A percentile compares a stretch with the other conserved stretches of the same genome.
These are phyloP conservation scores for Bombus picipes DNA, from an alignment of 1,140 invertebrate species.

Conservation along the genomic window DNA sequence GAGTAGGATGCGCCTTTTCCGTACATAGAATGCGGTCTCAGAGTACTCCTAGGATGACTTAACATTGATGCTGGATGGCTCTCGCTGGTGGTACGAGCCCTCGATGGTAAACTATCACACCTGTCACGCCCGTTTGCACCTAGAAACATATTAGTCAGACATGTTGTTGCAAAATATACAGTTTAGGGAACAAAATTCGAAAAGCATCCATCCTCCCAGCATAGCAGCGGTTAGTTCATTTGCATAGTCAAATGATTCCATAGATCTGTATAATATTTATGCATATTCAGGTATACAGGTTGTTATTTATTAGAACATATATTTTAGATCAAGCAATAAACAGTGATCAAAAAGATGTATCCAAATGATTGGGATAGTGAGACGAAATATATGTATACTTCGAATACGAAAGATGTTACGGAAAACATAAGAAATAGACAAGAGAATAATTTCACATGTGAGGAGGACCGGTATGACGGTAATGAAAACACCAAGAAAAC, in stretches of 20 bases:
- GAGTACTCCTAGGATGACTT: slow-evolving; percentile 75
- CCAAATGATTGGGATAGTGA: neutral
- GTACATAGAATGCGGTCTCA: slow-evolving; percentile 85
- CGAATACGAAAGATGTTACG: slow-evolving; percentile 4
- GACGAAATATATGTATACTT: slow-evolving; percentile 18
- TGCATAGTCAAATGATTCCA: slow-evolving; percentile 53
- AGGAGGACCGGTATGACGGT: neutral
- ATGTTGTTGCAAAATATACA: neutral
- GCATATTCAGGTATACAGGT: slow-evolving; percentile 35
- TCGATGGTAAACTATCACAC: slow-evolving; percentile 90
- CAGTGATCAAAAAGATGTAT: slow-evolving; percentile 22
- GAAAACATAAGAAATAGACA: slow-evolving; percentile 24
- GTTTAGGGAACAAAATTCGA: slow-evolving; percentile 66
- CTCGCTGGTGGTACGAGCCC: slow-evolving; percentile 86
- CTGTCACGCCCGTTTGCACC: slow-evolving; percentile 85
- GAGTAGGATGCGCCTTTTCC: slow-evolving; percentile 85
- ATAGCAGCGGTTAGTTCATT: slow-evolving; percentile 66
- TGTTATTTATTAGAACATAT: slow-evolving; percentile 45
- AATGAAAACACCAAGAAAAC: neutral
- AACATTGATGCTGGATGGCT: slow-evolving; percentile 75
- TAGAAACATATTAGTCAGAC: slow-evolving; percentile 66
- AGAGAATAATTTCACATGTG: slow-evolving; percentile 9
- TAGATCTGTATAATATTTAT: slow-evolving; percentile 45
- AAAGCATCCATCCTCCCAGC: slow-evolving; percentile 73
- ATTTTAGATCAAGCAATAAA: slow-evolving; percentile 53